Base-by-base conservation (phyloP, 2,113 vertebrate genomes). In the Myotis davidii region DNA sequence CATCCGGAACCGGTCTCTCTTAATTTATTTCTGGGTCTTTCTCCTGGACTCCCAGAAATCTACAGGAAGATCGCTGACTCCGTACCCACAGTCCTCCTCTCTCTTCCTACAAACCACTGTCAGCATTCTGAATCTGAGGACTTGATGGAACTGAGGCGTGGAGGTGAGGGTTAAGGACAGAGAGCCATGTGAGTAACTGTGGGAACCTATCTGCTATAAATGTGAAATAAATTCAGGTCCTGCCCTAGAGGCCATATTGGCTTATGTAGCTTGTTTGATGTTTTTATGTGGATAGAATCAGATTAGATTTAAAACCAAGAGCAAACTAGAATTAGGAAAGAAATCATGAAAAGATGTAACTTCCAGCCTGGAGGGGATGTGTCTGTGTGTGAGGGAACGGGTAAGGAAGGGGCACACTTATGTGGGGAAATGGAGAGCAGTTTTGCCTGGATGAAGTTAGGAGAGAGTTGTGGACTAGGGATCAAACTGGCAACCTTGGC, bases 201-300 rank as follows among this genome's bases (percentile, higher is more conserved):
- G 39, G 9, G 39, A 92, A 56, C 32, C 56, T 54, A 32, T 8
- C 23, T 88, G 27, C 48, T 78, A 52, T 77, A 82, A 69, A 90
- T 65, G 17, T 87, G 64, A 94, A 95, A 78, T 72, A 70, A 91
- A 94, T 70, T 32, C 85, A 88, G 56, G 21, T 73, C 85, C 56
- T 16, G 32, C 77, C 61, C 78, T 5, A 27, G 34, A 91, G 83
- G 69, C 25, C 72, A 72, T 77, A 37, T 34, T 52, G n/a, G 11
- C 65, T 85, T 65, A 45, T 70, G 77, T 32, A 93, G 89, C 42
- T 91, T 85, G 72, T 52, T 32, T 77, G 81, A 67, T 90, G 56
- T 85, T 91, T 90, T 96, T 59, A 76, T 81, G 73, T 34, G 91
- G 93, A 79, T 96, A 42, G 93, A 93, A 91, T 89, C 78, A 87